Base-by-base conservation (phyloP, 1,140 invertebrate genomes). In the Eupristina koningsbergeri region DNA sequence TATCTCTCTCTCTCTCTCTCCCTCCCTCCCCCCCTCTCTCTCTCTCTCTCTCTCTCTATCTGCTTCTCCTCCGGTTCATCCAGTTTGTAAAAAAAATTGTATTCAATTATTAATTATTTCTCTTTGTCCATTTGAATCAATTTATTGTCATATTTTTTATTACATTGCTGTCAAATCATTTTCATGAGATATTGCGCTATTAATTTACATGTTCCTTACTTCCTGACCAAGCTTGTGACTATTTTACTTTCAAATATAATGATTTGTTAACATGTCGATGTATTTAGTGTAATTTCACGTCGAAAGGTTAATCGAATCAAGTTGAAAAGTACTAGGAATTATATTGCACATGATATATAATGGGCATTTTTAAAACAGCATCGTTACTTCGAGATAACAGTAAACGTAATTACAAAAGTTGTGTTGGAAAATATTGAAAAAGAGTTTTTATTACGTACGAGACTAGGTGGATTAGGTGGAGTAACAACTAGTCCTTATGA, bases 61-160 rank as follows among this genome's bases (percentile, higher is more conserved):
- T n/a, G n/a, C n/a, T n/a, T n/a, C n/a, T n/a, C n/a, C n/a, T n/a
- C n/a, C n/a, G n/a, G 47, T 53, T 71, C 29, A 71, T 71, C 22
- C 13, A 50, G 6, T 71, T 71, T 71, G 15, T 22, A 41, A 63
- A 45, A 45, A n/a, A 45, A 31, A 29, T 74, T 53, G 34, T 45
- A 71, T 41, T 71, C 29, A 71, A 71, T 71, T 71, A 39, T 26
- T 41, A 71, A 36, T 71, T n/a, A 39, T 71, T 67, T 3, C 29
- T 41, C 6, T 11, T 67, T 67, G 34, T 67, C 19, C 64, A 13
- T 36, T 17, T 67, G 19, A 36, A 67, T 22, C 36, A 34, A 67
- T 15, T 7, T 3, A 67, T 19, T 2, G 15, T 3, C 19, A 19
- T 71, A 3, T 71, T 71, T 41, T n/a, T 13, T 41, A 3, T 41